Percentiles rank a stretch among this genome's conserved stretches.
Evolutionary conservation across 1,140 invertebrate species (phyloP).

Genomic region (Armadillidium nasatum): DNA sequence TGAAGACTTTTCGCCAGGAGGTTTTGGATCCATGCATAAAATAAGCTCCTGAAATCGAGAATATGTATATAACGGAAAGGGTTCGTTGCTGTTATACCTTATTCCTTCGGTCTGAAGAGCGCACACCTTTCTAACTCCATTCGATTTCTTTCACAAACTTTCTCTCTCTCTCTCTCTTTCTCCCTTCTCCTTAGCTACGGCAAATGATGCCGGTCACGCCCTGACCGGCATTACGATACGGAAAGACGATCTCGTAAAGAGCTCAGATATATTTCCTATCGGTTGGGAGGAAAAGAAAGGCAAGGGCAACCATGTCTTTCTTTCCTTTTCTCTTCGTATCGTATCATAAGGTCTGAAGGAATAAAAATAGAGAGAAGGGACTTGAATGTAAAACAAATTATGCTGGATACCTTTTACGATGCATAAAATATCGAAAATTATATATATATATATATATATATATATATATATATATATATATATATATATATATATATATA

Average conservation of each 20-base stretch:
- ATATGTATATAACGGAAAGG: too few relatives aligned
- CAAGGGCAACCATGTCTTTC: not conserved
- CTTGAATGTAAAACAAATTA: constrained; percentile 5
- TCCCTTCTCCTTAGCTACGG: too few relatives aligned
- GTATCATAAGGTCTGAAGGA: not conserved
- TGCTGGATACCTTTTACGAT: constrained; percentile 3
- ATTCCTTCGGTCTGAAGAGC: too few relatives aligned
- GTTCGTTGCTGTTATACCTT: too few relatives aligned
- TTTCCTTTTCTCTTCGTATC: not conserved
- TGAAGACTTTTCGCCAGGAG: not conserved
- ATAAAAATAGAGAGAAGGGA: not conserved
- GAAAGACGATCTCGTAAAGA: not conserved
- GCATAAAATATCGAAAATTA: not conserved
- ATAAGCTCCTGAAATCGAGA: not conserved
- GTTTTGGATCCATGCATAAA: constrained; percentile 6
- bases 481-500: constrained; percentile 15
- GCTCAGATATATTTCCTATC: constrained; percentile 10
- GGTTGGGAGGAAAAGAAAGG: not conserved
- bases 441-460: not conserved
- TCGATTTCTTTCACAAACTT: too few relatives aligned
- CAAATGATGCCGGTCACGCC: not conserved
- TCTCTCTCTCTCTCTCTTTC: too few relatives aligned
- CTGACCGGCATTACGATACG: not conserved
- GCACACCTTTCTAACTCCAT: too few relatives aligned
- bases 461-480: constrained; percentile 1